Evolutionary conservation across 2,888 invertebrate genomes (phyloP).

Genomic region (Odontomyia ornata): DNA sequence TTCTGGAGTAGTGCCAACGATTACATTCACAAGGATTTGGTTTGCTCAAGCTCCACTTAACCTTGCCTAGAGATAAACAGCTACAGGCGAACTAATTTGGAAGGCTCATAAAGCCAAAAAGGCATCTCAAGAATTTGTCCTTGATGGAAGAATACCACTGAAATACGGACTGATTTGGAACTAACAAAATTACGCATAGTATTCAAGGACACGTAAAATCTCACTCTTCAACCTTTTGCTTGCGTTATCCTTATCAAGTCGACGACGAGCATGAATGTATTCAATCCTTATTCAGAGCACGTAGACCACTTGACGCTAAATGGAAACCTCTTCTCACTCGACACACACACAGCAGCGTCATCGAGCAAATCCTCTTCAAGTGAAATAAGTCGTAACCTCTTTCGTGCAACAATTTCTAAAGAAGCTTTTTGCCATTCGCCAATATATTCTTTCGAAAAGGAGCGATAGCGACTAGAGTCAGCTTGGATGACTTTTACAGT

Average conservation of each 20-base stretch:
- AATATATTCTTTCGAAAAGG: too few relatives aligned
- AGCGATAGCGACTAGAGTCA: too few relatives aligned
- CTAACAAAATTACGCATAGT: neutral
- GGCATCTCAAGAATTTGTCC: neutral
- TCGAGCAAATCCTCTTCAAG: slow-evolving; percentile 40
- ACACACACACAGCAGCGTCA: neutral
- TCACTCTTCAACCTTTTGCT: neutral
- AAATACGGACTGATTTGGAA: neutral
- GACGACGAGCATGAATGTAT: neutral
- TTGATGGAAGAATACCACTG: neutral
- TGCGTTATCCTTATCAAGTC: neutral
- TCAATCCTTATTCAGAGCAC: slow-evolving; percentile 19
- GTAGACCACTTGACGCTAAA: slow-evolving; percentile 41
- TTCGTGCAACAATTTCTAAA: slow-evolving; percentile 38
- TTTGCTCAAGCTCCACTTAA: too few relatives aligned
- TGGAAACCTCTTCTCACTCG: slow-evolving; percentile 29
- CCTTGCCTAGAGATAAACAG: too few relatives aligned
- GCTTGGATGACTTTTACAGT: too few relatives aligned
- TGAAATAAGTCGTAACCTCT: slow-evolving; percentile 45
- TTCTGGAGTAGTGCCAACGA: too few relatives aligned
- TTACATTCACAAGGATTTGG: too few relatives aligned
- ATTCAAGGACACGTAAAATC: neutral
- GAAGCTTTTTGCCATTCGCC: neutral
- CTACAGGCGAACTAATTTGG: too few relatives aligned
- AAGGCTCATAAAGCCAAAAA: neutral